Base-by-base conservation (phyloP, 2,797 vertebrate genomes). In the Pangasius larnaudii region DNA sequence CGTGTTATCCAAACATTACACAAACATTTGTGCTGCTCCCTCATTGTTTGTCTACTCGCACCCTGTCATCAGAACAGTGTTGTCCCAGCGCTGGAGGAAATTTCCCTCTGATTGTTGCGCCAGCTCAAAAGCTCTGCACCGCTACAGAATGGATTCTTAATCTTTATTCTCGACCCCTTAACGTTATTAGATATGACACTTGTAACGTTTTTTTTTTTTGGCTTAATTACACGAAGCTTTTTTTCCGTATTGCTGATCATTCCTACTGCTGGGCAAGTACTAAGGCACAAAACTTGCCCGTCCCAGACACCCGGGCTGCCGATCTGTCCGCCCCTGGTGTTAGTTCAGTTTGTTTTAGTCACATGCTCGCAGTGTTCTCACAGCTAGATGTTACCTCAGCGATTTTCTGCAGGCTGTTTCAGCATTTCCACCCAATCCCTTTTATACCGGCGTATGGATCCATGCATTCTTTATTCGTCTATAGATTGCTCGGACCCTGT, bases 401-500 rank as follows among this genome's bases (percentile, higher is more conserved):
- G 33, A n/a, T 46, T 87, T 79, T 27, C 9, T 7, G 19, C 59
- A 53, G 18, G 86, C 86, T 81, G 86, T 24, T 81, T 87, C 86
- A 87, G 86, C 86, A 67, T 33, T 85, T 85, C 56, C 27, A 2
- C 69, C 9, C 0, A 51, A 77, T 63, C 53, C 24, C 85, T 79
- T 79, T 58, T 87, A 61, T 82, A 33, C 39, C 61, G 53, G 65
- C 30, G 51, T 59, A 87, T 49, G 65, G 86, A 82, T 59, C 46
- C 39, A 4, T 82, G 78, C 86, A 71, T 87, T 30, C 78, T 82
- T 87, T 82, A 87, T 87, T 59, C 67, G 5, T 80, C 78, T 87
- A 87, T 82, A 36, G 78, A 87, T 87, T n/a, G 39, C 65, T 30
- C 2, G 7, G 75, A 36, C 59, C 61, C 11, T 0, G 49, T 0